Base-by-base conservation (phyloP, 2,888 invertebrate genomes). In the Seira musarum region DNA sequence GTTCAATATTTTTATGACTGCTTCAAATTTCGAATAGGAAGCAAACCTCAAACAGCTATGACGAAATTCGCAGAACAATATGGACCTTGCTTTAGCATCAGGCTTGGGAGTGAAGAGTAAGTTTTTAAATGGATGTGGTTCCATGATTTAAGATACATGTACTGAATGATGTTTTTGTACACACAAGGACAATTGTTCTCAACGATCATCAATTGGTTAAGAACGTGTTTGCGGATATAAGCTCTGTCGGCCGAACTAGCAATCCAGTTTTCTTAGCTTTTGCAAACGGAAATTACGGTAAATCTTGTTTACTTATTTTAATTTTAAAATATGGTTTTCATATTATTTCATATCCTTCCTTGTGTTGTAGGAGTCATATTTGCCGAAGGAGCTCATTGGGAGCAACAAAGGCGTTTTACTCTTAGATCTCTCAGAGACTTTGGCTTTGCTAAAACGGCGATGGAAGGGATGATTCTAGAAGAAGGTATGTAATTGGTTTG, bases 351-450 rank as follows among this genome's bases (percentile, higher is more conserved):
- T 46, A 46, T 10, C 46, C 13, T 46, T 57, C 35, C 21, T 61
- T 3, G 15, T 25, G 17, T 17, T 5, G n/a, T 49, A 71, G 80
- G 82, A 5, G 66, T 80, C 1, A n/a, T 80, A 2, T 53, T 53
- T 19, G n/a, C 81, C n/a, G 78, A 81, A 6, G 80, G 81, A 1
- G 15, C 60, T 0, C 57, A 53, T 22, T 83, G 83, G 83, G 81
- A 74, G 17, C 46, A 65, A 13, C 78, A 73, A 30, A 35, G 83
- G 0, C 70, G 81, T 1, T 83, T 82, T 24, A 80, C 75, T 1
- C 30, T 83, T 1, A 61, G 77, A 24, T 60, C 66, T 8, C 67
- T 73, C 1, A n/a, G 71, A n/a, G 80, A 82, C 57, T 77, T 82
- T 25, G 82, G 82, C 1, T 82, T 80, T 30, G 82, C 80, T 5